A percentile compares a stretch with the other conserved stretches of the same genome.
These are phyloP conservation scores for Bombus impatiens DNA, from an alignment of 1,140 invertebrate species.

Conservation along the genomic window DNA sequence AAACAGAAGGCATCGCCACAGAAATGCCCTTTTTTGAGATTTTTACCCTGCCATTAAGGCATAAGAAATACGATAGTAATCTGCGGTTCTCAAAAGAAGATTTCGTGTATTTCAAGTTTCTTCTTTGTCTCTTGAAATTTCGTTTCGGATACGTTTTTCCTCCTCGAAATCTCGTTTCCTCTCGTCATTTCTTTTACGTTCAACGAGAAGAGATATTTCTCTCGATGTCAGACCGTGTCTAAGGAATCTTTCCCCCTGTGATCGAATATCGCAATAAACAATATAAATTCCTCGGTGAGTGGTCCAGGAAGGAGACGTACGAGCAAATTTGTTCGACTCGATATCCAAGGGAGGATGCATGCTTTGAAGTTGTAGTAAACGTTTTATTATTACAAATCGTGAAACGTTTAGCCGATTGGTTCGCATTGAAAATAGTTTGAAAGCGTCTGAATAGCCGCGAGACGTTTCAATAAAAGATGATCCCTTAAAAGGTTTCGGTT, in stretches of 20 bases:
- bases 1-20: neutral
- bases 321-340: neutral
- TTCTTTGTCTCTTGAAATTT: neutral
- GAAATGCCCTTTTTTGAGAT: neutral
- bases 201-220: neutral
- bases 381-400: neutral
- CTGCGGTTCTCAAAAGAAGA: neutral
- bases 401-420: neutral
- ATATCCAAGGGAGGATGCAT: neutral
- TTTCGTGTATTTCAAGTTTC: neutral
- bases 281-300: neutral
- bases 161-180: neutral
- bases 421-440: neutral
- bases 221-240: neutral
- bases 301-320: neutral
- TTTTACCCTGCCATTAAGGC: neutral
- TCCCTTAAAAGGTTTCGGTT: conserved; percentile 51
- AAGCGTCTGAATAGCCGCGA: conserved; percentile 6
- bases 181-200: neutral
- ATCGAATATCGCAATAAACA: conserved; percentile 1
- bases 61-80: conserved; percentile 2
- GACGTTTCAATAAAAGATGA: conserved; percentile 50
- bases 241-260: neutral
- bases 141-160: neutral
- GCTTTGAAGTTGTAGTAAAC: neutral